These are phyloP conservation scores for Eubasilissa splendida DNA, from an alignment of 2,888 invertebrate genomes.

Conservation along the genomic window DNA sequence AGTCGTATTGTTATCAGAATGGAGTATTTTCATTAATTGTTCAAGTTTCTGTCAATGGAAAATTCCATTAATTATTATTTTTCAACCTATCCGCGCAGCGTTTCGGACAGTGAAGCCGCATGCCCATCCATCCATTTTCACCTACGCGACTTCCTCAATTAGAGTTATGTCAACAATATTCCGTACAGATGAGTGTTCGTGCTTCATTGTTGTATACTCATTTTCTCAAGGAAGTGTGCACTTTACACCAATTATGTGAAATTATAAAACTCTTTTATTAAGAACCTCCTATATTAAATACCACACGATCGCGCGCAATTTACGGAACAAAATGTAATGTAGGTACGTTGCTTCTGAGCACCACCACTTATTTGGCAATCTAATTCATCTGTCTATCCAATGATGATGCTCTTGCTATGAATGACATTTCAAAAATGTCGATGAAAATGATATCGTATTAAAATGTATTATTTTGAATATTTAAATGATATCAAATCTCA, in stretches of 20 bases:
- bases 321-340: not conserved
- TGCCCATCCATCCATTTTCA: not conserved
- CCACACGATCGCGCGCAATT: not conserved
- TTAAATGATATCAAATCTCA: not conserved
- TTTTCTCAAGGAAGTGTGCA: constrained; percentile 5
- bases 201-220: not conserved
- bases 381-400: not conserved
- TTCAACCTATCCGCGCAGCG: not conserved
- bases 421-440: not conserved
- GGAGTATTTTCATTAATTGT: not conserved
- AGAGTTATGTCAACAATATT: constrained; percentile 3
- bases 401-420: not conserved
- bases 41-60: not conserved
- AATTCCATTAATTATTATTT: not conserved
- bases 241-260: constrained; percentile 1
- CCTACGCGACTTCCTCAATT: constrained; percentile 2
- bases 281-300: not conserved
- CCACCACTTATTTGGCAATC: not conserved
- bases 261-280: not conserved
- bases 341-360: not conserved
- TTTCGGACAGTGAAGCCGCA: not conserved
- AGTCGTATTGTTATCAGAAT: not conserved
- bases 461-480: not conserved
- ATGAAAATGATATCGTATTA: not conserved
- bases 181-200: not conserved